Evolutionary conservation across 2,888 invertebrate species (phyloP).

Genomic region (Cheilosia soror): DNA sequence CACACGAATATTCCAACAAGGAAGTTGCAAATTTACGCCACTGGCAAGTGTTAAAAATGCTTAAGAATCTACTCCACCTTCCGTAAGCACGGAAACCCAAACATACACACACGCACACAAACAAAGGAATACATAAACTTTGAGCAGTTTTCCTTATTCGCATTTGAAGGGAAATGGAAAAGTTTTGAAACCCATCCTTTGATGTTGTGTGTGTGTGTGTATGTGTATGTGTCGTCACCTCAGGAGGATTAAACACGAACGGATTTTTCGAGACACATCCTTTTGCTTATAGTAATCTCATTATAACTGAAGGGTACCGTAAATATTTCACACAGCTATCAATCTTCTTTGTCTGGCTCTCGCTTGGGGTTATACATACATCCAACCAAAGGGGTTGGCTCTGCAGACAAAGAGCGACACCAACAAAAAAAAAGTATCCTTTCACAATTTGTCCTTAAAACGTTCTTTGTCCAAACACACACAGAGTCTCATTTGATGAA

Average conservation of each 20-base stretch:
- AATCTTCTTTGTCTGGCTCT: slow-evolving; percentile 53
- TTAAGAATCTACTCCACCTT: neutral
- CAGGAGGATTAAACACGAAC: slow-evolving; percentile 47
- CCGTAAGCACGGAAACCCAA: neutral
- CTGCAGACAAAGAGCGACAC: slow-evolving; percentile 2
- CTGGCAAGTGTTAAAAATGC: slow-evolving; percentile 49
- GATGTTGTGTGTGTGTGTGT: neutral
- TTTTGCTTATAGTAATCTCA: slow-evolving; percentile 61
- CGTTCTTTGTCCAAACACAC: slow-evolving; percentile 49
- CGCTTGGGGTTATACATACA: slow-evolving; percentile 5
- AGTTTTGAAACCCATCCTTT: slow-evolving; percentile 24
- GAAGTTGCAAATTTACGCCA: slow-evolving; percentile 53
- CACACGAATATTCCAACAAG: slow-evolving; percentile 59
- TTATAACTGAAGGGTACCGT: slow-evolving; percentile 55
- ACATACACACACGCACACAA: neutral
- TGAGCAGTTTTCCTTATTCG: slow-evolving; percentile 20
- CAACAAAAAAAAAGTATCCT: slow-evolving; percentile 21
- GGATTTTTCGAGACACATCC: slow-evolving; percentile 36
- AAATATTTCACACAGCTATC: slow-evolving; percentile 67
- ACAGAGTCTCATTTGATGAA: slow-evolving; percentile 48
- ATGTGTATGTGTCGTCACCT: slow-evolving; percentile 30
- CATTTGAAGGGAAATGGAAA: neutral
- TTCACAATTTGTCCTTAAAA: slow-evolving; percentile 69
- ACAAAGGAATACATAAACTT: slow-evolving; percentile 39
- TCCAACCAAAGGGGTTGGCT: slow-evolving; percentile 24